These are phyloP conservation scores for Drosophila erecta DNA, from an alignment of 1,140 invertebrate genomes.

Conservation along the genomic window DNA sequence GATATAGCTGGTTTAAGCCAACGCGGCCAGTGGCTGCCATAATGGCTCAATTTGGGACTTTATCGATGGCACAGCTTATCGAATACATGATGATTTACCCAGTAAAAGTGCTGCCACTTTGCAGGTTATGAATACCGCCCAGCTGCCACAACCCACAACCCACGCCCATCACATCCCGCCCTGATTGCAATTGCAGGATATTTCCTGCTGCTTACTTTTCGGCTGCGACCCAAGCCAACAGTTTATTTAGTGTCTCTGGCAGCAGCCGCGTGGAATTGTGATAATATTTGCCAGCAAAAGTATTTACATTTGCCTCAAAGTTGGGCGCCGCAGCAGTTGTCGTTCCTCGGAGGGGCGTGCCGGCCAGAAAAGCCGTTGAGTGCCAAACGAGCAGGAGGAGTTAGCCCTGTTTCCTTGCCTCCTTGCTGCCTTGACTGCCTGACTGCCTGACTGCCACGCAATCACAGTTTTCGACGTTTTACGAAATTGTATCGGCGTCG, in stretches of 20 bases:
- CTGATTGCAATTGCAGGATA: constrained; percentile 55
- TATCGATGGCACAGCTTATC: constrained; percentile 3
- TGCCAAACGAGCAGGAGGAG: constrained; percentile 1
- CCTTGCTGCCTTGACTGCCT: not conserved
- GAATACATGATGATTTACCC: not conserved
- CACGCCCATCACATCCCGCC: not conserved
- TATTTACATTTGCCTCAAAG: constrained; percentile 80
- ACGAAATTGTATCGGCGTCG: constrained; percentile 80
- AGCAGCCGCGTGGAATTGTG: constrained; percentile 72
- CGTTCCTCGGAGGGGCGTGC: constrained; percentile 4
- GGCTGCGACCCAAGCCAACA: constrained; percentile 24
- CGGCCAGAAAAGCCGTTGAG: not conserved
- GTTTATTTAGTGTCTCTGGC: constrained; percentile 73
- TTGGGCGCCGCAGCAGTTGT: constrained; percentile 39
- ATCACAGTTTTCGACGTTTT: constrained; percentile 82
- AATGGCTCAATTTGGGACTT: not conserved
- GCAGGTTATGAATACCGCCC: constrained; percentile 25
- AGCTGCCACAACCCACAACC: not conserved
- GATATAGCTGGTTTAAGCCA: not conserved
- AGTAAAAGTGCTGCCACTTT: not conserved
- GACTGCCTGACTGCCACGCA: constrained; percentile 32
- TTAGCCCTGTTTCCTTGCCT: not conserved
- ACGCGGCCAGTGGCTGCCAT: not conserved
- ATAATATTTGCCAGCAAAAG: constrained; percentile 77
- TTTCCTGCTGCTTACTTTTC: constrained; percentile 33